phyloP scores from a whole-genome alignment of 2,797 vertebrate genomes.

The Microhierax caerulescens region DNA sequence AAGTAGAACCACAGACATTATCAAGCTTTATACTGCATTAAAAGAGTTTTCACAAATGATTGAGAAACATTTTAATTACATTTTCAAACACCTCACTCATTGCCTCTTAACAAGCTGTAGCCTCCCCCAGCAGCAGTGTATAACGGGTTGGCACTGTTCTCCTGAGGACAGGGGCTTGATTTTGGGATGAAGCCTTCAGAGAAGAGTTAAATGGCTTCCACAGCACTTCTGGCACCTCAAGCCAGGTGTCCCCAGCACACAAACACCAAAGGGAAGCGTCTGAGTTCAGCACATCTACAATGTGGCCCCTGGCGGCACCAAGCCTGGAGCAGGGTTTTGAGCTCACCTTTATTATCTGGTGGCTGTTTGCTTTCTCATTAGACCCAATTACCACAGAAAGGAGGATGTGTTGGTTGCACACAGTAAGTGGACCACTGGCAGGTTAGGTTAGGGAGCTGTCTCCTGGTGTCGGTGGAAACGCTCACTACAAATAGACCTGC shows the following conservation, averaged over 20 bases:
- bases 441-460: neutral
- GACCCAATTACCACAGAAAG: neutral
- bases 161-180: neutral
- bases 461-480: neutral
- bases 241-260: fast-evolving
- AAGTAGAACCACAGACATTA: neutral
- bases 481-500: neutral
- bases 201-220: neutral
- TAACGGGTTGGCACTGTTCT: neutral
- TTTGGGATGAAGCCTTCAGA: neutral
- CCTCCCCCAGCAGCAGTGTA: neutral
- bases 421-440: neutral
- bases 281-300: neutral
- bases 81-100: neutral
- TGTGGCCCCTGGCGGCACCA: neutral
- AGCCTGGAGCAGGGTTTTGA: neutral
- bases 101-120: neutral
- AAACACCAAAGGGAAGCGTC: neutral
- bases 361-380: neutral
- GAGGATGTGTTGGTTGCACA: neutral
- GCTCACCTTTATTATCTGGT: neutral
- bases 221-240: neutral
- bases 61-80: neutral
- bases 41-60: neutral
- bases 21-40: neutral